phyloP scores from a whole-genome alignment of 2,888 invertebrate genomes.

The Nomada fucata region DNA sequence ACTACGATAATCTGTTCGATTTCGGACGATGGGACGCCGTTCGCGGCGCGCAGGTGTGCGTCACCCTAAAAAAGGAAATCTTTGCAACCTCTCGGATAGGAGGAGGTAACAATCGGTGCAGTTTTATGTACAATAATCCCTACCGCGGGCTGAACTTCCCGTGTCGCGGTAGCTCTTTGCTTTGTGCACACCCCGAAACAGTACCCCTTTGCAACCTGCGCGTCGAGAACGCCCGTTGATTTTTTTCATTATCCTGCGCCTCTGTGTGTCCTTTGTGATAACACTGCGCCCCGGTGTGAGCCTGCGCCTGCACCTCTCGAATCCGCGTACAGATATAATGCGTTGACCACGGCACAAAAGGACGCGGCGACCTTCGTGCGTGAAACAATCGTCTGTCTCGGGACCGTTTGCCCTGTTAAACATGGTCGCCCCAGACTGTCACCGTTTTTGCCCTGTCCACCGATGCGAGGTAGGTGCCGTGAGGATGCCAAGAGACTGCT shows the following conservation, averaged over 20 bases:
- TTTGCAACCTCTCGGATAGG: constrained; percentile 56
- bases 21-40: constrained; percentile 2
- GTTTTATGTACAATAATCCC: constrained; percentile 68
- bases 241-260: constrained; percentile 64
- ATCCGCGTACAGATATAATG: constrained; percentile 15
- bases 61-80: constrained; percentile 48
- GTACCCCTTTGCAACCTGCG: constrained; percentile 47
- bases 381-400: constrained; percentile 67
- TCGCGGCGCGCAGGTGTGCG: constrained; percentile 14
- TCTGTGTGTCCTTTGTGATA: constrained; percentile 28
- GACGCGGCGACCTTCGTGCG: constrained; percentile 48
- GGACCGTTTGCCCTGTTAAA: constrained; percentile 80
- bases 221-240: constrained; percentile 46
- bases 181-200: constrained; percentile 39
- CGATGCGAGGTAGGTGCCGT: constrained; percentile 91
- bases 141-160: constrained; percentile 37
- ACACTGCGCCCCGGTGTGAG: constrained; percentile 11
- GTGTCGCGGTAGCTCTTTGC: constrained; percentile 24
- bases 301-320: neutral
- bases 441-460: constrained; percentile 93
- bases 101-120: constrained; percentile 63
- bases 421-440: constrained; percentile 91
- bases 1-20: constrained; percentile 50
- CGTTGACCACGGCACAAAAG: constrained; percentile 42
- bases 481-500: constrained; percentile 95